phyloP scores from a whole-genome alignment of 1,140 invertebrate genomes.

The Dinoponera quadriceps region DNA sequence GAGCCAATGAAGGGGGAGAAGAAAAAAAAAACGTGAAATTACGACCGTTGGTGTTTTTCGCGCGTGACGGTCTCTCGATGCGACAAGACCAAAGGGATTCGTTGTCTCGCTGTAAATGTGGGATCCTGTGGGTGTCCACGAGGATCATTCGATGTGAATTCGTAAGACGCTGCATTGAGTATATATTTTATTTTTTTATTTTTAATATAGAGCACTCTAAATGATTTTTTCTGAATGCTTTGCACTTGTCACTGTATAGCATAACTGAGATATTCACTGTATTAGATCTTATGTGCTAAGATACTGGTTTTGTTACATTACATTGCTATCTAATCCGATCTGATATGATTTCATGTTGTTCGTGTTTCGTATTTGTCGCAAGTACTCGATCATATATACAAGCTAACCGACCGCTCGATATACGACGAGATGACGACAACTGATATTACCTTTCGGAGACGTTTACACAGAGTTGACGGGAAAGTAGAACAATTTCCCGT shows the following conservation, averaged over 20 bases:
- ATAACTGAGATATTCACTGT: conserved; percentile 44
- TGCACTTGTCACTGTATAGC: conserved; percentile 38
- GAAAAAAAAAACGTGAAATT: conserved; percentile 20
- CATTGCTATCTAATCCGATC: no score
- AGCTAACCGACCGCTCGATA: no score
- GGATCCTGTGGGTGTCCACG: neutral
- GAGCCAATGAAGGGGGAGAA: conserved; percentile 28
- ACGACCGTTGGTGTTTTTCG: conserved; percentile 49
- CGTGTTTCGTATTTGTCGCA: no score
- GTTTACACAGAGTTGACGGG: neutral
- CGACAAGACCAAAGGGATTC: neutral
- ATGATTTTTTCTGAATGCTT: conserved; percentile 35
- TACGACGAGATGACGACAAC: no score
- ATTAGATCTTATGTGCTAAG: conserved; percentile 29
- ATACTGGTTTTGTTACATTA: neutral
- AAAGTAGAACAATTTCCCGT: neutral
- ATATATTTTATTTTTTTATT: neutral
- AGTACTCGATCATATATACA: no score
- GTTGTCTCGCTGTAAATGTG: conserved; percentile 18
- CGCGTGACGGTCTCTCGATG: conserved; percentile 33
- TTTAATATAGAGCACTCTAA: conserved; percentile 21
- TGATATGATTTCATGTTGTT: no score
- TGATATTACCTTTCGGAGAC: no score
- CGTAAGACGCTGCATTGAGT: conserved; percentile 11
- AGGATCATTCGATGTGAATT: conserved; percentile 20